phyloP scores from a whole-genome alignment of 2,113 vertebrate species.

The Hystrix brachyura region DNA sequence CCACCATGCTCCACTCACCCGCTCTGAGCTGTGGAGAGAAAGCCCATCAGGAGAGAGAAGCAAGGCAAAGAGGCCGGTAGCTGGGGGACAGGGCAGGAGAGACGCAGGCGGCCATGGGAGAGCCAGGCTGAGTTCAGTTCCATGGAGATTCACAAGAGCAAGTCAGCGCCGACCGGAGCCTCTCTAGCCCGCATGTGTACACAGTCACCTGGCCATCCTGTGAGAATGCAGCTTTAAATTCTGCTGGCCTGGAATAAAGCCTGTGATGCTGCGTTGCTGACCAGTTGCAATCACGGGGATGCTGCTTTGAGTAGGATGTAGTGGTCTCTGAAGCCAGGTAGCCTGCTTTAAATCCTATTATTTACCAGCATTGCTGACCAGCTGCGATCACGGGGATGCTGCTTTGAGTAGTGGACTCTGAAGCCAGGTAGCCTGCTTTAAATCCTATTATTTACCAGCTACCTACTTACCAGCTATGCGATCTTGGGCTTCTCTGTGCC shows the following conservation, averaged over 20 bases:
- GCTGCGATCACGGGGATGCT: background rate
- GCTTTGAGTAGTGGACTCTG: background rate
- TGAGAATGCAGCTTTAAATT: background rate
- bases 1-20: background rate
- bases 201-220: rapidly evolving
- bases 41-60: background rate
- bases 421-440: background rate
- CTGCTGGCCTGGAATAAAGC: too few species aligned
- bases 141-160: background rate
- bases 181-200: background rate
- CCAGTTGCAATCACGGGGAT: background rate
- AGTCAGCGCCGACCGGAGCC: background rate
- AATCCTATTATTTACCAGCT: background rate
- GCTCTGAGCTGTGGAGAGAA: background rate
- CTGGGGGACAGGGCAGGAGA: background rate
- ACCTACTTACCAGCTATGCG: background rate
- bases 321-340: background rate
- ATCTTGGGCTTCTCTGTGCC: background rate
- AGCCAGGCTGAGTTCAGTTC: background rate
- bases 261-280: background rate
- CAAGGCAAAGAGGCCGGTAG: background rate
- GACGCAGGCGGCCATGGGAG: background rate
- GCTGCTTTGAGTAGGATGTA: background rate
- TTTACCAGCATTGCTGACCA: background rate
- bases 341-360: background rate